These are phyloP conservation scores for Trachurus trachurus DNA, from an alignment of 2,797 vertebrate genomes.

Conservation along the genomic window DNA sequence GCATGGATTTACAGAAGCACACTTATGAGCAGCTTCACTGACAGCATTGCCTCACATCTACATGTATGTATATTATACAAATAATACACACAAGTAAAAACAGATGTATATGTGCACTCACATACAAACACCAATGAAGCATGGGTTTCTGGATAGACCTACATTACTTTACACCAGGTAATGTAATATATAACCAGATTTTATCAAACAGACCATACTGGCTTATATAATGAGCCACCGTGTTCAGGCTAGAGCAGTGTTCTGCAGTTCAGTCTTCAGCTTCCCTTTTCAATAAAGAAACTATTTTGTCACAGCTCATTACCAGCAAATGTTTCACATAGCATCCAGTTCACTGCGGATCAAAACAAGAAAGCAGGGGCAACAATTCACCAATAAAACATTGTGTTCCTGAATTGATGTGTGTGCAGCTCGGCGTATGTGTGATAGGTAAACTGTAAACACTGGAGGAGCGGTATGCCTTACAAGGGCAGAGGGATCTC, in stretches of 20 bases:
- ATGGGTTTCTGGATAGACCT: neutral
- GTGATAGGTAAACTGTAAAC: constrained; percentile 86
- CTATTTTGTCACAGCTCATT: constrained; percentile 23
- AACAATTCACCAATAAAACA: constrained; percentile 63
- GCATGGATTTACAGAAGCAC: constrained; percentile 18
- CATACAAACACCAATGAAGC: constrained; percentile 9
- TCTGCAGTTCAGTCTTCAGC: neutral
- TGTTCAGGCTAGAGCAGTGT: neutral
- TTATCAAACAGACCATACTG: neutral
- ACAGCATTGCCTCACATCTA: neutral
- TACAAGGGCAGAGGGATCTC: constrained; percentile 87
- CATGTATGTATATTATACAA: neutral
- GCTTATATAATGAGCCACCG: neutral
- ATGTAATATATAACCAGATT: neutral
- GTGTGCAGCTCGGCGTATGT: constrained; percentile 40
- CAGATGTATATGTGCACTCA: neutral
- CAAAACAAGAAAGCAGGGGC: constrained; percentile 38
- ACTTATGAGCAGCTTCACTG: neutral
- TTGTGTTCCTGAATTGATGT: constrained; percentile 51
- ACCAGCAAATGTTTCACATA: constrained; percentile 41
- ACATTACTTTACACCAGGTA: neutral
- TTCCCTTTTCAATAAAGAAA: constrained; percentile 22
- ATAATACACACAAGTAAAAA: neutral
- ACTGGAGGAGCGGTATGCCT: constrained; percentile 79
- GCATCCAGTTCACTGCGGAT: constrained; percentile 49